Base-by-base conservation (phyloP, 2,113 vertebrate genomes). In the Acanthisitta chloris region DNA sequence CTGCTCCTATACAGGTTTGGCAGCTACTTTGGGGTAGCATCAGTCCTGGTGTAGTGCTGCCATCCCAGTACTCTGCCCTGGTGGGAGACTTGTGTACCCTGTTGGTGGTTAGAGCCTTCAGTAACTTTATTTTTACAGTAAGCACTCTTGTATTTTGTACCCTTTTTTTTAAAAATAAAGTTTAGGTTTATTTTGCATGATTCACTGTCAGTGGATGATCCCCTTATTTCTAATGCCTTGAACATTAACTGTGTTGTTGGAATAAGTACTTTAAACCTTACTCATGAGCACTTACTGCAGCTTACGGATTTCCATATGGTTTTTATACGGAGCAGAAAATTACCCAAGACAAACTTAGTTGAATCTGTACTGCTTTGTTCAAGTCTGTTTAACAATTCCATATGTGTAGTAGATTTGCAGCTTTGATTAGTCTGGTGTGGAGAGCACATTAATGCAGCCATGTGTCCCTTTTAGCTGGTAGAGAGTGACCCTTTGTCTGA, bases 171-270 rank as follows among this genome's bases (percentile, higher is more conserved):
- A 97, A n/a, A n/a, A n/a, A 96, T 97, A 97, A 98, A 96, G 42
- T 96, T 97, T 94, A 96, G 96, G 83, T 92, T 97, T 96, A 89
- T 97, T 98, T 98, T 98, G 96, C 97, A 97, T 98, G 97, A 94
- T 94, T 97, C 94, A 90, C 88, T 97, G 96, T 97, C 97, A 96
- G 88, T 95, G 94, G 93, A 97, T 45, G 65, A 81, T 81, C 97
- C 94, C 88, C 83, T 97, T 96, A 74, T 97, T 98, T 94, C 94
- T 95, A 90, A 96, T 95, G 94, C 93, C 81, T 97, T 96, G 96
- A 97, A 92, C 86, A 46, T 91, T 91, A 92, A 92, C 70, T 85
- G 42, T 92, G 72, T 88, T 96, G 83, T 96, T 96, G 94, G 91
- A 92, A 85, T 79, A 91, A 97, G 80, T 96, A 95, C 96, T 97